These are phyloP conservation scores for Neodon shergylaensis DNA, from an alignment of 2,113 vertebrate species.

Conservation along the genomic window DNA sequence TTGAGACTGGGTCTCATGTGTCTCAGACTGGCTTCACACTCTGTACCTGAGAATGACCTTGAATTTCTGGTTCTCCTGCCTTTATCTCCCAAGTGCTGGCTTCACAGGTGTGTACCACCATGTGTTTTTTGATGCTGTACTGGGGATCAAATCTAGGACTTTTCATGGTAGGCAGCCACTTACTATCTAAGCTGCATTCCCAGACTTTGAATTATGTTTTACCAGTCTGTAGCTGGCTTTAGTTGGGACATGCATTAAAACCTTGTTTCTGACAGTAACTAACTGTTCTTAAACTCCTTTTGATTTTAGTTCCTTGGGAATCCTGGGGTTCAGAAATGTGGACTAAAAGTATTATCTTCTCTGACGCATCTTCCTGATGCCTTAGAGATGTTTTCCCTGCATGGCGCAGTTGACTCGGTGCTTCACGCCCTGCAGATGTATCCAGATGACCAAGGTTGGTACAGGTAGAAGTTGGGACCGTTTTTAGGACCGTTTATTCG, in stretches of 20 bases:
- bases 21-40: not conserved
- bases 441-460: slow-evolving; percentile 91
- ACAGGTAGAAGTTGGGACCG: not conserved
- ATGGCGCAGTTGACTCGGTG: slow-evolving; percentile 92
- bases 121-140: not conserved
- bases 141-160: not conserved
- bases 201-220: not conserved
- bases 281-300: slow-evolving; percentile 11
- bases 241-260: not conserved
- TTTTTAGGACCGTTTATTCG: not conserved
- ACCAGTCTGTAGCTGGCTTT: not conserved
- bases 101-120: not conserved
- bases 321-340: slow-evolving; percentile 90
- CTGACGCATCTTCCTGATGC: slow-evolving; percentile 91
- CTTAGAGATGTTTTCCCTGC: slow-evolving; percentile 90
- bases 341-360: slow-evolving; percentile 90
- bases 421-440: slow-evolving; percentile 96
- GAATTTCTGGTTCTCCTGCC: not conserved
- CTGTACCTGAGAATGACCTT: not conserved
- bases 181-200: not conserved
- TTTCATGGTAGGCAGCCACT: not conserved
- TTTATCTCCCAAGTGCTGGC: not conserved
- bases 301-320: slow-evolving; percentile 92
- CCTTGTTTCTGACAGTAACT: slow-evolving; percentile 21
- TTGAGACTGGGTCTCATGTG: not conserved